Evolutionary conservation across 1,140 invertebrate genomes (phyloP), one percentile per base, ranked within the genome.

Genomic region (Rhynchophorus ferrugineus): DNA sequence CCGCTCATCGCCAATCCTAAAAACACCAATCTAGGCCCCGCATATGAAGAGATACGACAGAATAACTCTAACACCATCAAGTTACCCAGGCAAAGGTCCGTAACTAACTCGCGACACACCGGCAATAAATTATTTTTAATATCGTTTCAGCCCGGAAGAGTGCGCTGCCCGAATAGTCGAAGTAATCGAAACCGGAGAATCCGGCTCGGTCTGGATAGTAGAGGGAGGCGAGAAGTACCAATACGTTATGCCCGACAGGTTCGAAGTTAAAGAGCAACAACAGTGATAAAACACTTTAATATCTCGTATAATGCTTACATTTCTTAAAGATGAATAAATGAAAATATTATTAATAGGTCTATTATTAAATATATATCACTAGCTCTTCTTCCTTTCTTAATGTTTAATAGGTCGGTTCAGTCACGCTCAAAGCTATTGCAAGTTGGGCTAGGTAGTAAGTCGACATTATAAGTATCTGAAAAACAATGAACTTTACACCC

Each of bases 141-240:
- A 37, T 14, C 20, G 17, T 21, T 49, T 49, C 29, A 49, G 48
- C 5, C 20, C 22, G 9, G 41, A 17, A 41, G 19, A 29, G 18
- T 11, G 35, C n/a, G 37, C 48, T 5, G 3, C 8, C 9, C 14
- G 18, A 24, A 22, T 49, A 16, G 9, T 49, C 7, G 37, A 24
- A 29, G 18, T 49, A 8, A 21, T 49, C 2, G 21, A 49, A 24
- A 20, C 6, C 38, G 14, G 34, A 13, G 18, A 39, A 38, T 37
- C 34, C 11, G 46, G 46, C 13, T 45, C 56, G 3, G 35, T 52
- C 16, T 60, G 58, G 58, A 34, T 60, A 3, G 43, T 55, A 39
- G 56, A 60, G 49, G 38, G 36, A 14, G 49, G 34, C 13, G 13
- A 38, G 37, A 38, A 14, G n/a, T 6, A 6, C 13, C 13, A 6